phyloP scores from a whole-genome alignment of 1,140 invertebrate genomes.

The Helicorthomorpha holstii region DNA sequence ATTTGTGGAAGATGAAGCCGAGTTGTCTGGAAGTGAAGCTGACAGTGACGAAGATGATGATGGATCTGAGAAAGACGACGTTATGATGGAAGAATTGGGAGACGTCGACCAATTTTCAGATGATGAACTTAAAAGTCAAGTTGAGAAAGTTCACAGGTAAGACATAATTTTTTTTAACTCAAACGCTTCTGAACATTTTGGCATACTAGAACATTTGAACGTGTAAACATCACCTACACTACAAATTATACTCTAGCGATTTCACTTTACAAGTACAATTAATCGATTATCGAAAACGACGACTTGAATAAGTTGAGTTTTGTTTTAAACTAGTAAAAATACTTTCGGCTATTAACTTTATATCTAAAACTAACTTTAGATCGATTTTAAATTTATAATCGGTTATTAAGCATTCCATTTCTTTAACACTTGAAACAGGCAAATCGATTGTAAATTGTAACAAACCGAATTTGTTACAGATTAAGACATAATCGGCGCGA shows the following conservation, averaged over 20 bases:
- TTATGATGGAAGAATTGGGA: constrained; percentile 51
- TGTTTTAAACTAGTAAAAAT: too few species aligned
- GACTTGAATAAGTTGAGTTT: too few species aligned
- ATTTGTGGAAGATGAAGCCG: constrained; percentile 70
- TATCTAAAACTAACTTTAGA: too few species aligned
- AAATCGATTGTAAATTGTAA: too few species aligned
- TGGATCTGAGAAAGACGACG: constrained; percentile 10
- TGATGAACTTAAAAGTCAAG: constrained; percentile 27
- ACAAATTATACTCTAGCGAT: too few species aligned
- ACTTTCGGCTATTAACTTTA: too few species aligned
- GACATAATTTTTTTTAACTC: constrained; percentile 27
- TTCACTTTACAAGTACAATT: too few species aligned
- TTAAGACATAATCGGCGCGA: not conserved
- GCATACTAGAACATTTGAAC: not conserved
- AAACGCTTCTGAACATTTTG: not conserved
- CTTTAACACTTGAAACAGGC: too few species aligned
- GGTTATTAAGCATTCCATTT: too few species aligned
- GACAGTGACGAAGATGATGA: constrained; percentile 36
- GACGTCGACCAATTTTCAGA: constrained; percentile 39
- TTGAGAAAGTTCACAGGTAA: constrained; percentile 27
- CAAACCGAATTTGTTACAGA: not conserved
- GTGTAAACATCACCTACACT: too few species aligned
- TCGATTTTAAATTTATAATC: too few species aligned
- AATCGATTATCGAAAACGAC: too few species aligned
- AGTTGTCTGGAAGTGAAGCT: constrained; percentile 65